A percentile compares a stretch with the other conserved stretches of the same genome.
Evolutionary conservation across 2,888 invertebrate species (phyloP).

Genomic region (Acanthosepion esculentum): DNA sequence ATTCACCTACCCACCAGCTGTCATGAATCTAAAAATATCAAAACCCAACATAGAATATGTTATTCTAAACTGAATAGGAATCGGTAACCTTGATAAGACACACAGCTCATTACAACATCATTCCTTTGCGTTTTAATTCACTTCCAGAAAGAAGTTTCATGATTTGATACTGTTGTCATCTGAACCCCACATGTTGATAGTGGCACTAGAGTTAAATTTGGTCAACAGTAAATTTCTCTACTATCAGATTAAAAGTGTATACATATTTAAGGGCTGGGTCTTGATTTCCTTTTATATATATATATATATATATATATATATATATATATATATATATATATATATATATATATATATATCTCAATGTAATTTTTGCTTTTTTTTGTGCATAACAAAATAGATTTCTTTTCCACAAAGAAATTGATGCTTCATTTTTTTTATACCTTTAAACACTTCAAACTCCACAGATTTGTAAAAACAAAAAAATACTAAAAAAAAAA

Average conservation of each 20-base stretch:
- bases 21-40: not conserved
- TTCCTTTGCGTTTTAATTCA: not conserved
- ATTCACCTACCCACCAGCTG: not conserved
- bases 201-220: not conserved
- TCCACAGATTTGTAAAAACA: not conserved
- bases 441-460: too few species aligned
- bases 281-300: not conserved
- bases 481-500: not conserved
- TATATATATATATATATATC: not conserved
- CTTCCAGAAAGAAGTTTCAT: not conserved
- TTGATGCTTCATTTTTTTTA: too few species aligned
- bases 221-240: not conserved
- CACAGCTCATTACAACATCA: not conserved
- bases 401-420: too few species aligned
- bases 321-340: too few species aligned
- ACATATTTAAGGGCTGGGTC: not conserved
- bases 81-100: not conserved
- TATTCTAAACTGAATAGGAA: not conserved
- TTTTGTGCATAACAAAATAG: too few species aligned
- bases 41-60: not conserved
- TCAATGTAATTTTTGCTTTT: too few species aligned
- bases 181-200: not conserved
- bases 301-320: not conserved
- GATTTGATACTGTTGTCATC: not conserved
- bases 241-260: not conserved